phyloP scores from a whole-genome alignment of 2,113 vertebrate species.

The Bubalus kerabau region DNA sequence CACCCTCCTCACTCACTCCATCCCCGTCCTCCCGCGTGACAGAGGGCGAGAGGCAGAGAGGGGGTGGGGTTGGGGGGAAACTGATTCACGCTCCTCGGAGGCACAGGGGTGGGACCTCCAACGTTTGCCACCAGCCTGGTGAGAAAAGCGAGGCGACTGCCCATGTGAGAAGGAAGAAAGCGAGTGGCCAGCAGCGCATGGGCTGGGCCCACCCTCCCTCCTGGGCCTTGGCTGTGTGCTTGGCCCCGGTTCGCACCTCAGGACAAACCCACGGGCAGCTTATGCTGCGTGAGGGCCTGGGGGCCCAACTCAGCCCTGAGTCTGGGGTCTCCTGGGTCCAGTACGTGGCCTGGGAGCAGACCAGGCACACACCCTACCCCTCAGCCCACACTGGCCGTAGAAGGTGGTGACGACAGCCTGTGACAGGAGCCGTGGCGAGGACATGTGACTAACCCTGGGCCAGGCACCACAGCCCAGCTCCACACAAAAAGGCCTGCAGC shows the following conservation, averaged over 20 bases:
- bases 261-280: neutral
- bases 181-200: fast-evolving
- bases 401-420: neutral
- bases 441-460: neutral
- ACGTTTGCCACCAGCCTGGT: neutral
- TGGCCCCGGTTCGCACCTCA: neutral
- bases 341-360: neutral
- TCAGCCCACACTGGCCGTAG: neutral
- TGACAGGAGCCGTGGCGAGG: neutral
- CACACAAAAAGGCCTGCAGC: neutral
- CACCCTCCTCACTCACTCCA: neutral
- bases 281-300: neutral
- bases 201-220: neutral
- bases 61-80: neutral
- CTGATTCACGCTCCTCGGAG: neutral
- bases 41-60: neutral
- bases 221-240: neutral
- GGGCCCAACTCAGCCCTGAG: neutral
- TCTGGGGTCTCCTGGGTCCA: neutral
- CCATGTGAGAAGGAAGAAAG: neutral
- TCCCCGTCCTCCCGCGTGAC: neutral
- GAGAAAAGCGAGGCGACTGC: neutral
- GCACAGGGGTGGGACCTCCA: neutral
- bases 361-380: neutral
- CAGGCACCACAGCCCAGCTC: no score